These are phyloP conservation scores for Girardia tigrina DNA, from an alignment of 2,888 invertebrate species.

Conservation along the genomic window DNA sequence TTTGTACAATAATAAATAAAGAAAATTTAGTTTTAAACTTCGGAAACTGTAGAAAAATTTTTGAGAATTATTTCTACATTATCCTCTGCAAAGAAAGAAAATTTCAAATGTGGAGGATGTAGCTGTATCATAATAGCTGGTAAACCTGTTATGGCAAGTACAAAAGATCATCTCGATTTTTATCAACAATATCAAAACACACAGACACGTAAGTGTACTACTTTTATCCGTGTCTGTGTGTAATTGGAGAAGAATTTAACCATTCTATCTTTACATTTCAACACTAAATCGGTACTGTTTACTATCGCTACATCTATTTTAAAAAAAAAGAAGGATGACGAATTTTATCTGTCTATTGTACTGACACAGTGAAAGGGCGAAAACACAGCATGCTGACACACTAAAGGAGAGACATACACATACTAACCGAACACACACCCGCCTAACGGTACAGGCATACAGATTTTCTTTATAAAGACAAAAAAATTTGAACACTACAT, in stretches of 20 bases:
- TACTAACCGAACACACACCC: not conserved
- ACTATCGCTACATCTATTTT: constrained; percentile 15
- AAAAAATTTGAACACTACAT: constrained; percentile 15
- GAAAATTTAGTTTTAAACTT: constrained; percentile 14
- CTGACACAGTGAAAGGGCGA: constrained; percentile 16
- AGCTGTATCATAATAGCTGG: constrained; percentile 1
- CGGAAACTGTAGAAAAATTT: not conserved
- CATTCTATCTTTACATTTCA: constrained; percentile 10
- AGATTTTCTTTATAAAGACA: constrained; percentile 13
- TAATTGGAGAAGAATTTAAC: constrained; percentile 17
- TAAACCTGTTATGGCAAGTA: constrained; percentile 20
- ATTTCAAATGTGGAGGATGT: constrained; percentile 16
- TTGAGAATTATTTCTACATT: constrained; percentile 7
- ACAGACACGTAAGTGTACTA: constrained; percentile 10
- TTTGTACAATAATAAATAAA: not conserved
- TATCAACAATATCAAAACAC: constrained; percentile 20
- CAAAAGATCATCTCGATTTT: constrained; percentile 23
- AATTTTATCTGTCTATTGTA: constrained; percentile 23
- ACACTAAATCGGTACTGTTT: constrained; percentile 23
- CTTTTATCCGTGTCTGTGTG: constrained; percentile 15
- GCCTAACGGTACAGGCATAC: not conserved
- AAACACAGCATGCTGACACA: not conserved
- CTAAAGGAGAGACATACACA: not conserved
- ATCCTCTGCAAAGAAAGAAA: constrained; percentile 16
- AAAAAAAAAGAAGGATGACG: no score